Evolutionary conservation across 37 sponge, comb jelly and placozoan genomes (phyloP), one percentile per base, ranked within the genome.

Genomic region (Mnemiopsis leidyi): DNA sequence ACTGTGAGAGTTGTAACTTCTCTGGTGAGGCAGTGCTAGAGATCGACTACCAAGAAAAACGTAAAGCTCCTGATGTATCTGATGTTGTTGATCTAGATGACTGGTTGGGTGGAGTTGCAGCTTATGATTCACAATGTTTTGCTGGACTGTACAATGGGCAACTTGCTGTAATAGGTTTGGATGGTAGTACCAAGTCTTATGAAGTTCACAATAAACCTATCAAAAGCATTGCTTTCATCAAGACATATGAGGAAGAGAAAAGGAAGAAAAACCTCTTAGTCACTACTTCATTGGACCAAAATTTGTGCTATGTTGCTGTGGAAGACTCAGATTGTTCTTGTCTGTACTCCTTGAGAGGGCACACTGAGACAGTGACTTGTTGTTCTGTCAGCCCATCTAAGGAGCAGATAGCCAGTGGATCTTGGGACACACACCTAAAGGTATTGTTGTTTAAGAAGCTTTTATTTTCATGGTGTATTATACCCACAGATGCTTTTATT

Each of bases 61-160:
- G 32, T 5, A 40, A 85, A 39, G 90, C 35, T 40, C 90, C 90
- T n/a, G 90, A 85, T 2, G 26, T 39, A 26, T 23, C 90, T 39
- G 35, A 9, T 25, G 90, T 40, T n/a, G 23, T 85, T 29, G 24
- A 35, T 26, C 26, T 85, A 26, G 61, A 85, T 39, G 90, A 85
- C 26, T 85, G 90, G 90, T 28, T 85, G 18, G 90, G 90, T 23
- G 90, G 90, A 39, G 26, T 85, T 7, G 23, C 48, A 9, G 5
- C 36, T 7, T 16, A 7, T n/a, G 26, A 38, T 25, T n/a, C 40
- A 2, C 24, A 24, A 7, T 23, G 33, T 33, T 85, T 36, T 85
- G 90, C 61, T 38, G 90, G 90, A 21, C 35, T 85, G 23, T 85
- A 85, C 90, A 85, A 85, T 40, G 90, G 90, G 0, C 90, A 85